Evolutionary conservation across 2,797 vertebrate species (phyloP), one percentile per base, ranked within the genome.

Genomic region (Danio albolineatus): DNA sequence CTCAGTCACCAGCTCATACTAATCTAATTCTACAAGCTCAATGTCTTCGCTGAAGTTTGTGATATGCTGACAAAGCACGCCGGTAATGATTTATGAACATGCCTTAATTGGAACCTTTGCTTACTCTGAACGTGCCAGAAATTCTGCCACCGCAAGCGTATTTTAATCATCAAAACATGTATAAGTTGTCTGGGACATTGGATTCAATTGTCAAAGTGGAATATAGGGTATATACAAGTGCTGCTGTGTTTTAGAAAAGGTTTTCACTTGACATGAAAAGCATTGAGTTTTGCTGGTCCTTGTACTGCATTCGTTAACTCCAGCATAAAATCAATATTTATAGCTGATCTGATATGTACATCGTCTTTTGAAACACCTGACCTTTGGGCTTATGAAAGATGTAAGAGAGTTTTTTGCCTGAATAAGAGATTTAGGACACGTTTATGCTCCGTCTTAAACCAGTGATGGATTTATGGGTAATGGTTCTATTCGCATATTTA

Each of bases 21-120:
- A 90, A 92, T 91, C 82, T 90, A 87, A 90, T 83, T 83, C 86
- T 84, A 89, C 74, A 85, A 84, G 86, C 87, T 62, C 89, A 89
- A 90, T 89, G 86, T 84, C 85, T 81, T 66, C 16, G 7, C 72
- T 61, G 76, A 78, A 76, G 57, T 60, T 78, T 57, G 76, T 43
- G 73, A 61, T 64, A 71, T 78, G 82, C 84, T 89, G 89, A 89
- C 87, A 87, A 14, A 76, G 82, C 74, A 77, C 64, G 84, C 90
- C 83, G 83, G 66, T 38, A 67, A 80, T 90, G 87, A 90, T 91
- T 91, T 91, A 91, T 83, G 90, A 85, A 85, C 74, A 65, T 62
- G 74, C 73, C 82, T 84, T 85, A 87, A 86, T 83, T 75, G 81
- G 71, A 76, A 83, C 64, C 86, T 87, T 89, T 74, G 84, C 86